Evolutionary conservation across 2,113 vertebrate genomes (phyloP).

Genomic region (Macrotus californicus): DNA sequence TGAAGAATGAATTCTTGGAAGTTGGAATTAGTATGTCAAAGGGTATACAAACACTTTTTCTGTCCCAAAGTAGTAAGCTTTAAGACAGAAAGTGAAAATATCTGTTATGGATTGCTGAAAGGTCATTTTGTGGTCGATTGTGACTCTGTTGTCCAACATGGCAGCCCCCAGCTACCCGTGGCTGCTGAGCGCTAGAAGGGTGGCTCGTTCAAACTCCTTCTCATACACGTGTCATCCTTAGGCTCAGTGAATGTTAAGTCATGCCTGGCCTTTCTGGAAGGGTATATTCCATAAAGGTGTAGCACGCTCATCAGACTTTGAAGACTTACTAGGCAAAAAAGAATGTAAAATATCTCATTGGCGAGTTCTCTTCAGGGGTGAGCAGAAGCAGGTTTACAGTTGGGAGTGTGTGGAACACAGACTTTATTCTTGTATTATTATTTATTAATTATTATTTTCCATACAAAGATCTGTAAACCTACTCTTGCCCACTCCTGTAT

Average conservation of each 20-base stretch:
- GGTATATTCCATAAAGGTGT: background rate
- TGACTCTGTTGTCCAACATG: background rate
- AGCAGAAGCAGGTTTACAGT: background rate
- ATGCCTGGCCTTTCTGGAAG: background rate
- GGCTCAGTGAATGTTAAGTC: background rate
- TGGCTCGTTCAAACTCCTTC: background rate
- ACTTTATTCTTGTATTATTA: too few relatives aligned
- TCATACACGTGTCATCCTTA: background rate
- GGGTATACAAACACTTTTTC: background rate
- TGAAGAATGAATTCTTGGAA: background rate
- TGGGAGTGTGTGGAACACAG: background rate
- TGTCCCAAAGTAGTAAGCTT: background rate
- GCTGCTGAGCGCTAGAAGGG: background rate
- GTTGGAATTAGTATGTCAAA: background rate
- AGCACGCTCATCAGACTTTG: background rate
- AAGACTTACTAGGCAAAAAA: background rate
- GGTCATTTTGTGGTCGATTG: background rate
- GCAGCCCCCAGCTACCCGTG: background rate
- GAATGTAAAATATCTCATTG: background rate
- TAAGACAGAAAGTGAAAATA: background rate
- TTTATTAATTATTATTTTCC: too few relatives aligned
- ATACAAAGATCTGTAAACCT: too few relatives aligned
- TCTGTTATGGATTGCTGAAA: background rate
- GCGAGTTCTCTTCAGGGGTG: background rate
- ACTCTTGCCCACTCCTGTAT: background rate